Evolutionary conservation across 2,797 vertebrate species (phyloP), one percentile per base, ranked within the genome.

Genomic region (Cercopithecus mitis): DNA sequence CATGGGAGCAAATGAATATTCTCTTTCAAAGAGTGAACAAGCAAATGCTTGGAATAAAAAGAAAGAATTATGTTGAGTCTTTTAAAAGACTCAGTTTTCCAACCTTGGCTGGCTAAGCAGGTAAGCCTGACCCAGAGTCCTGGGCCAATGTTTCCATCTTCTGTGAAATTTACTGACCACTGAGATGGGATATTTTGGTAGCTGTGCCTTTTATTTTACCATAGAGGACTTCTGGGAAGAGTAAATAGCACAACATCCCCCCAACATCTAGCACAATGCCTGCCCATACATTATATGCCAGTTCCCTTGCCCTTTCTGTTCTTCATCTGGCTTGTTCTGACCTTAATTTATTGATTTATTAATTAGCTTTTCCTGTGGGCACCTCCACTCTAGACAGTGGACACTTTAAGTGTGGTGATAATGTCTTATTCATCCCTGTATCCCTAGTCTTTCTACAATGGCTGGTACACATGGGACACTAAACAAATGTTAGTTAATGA

Each of bases 1-100:
- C 36, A 86, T 50, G 79, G 88, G 41, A 97, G 83, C 33, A 80
- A 95, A 91, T 91, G 82, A 97, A 94, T 92, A 97, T 96, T 96
- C 94, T 94, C 95, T 97, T 97, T 94, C 86, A 88, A 95, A 79
- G 33, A 95, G 33, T 83, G 50, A 36, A 39, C 94, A 96, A 93
- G 72, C 58, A 94, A 94, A 88, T 80, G 75, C 27, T 73, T 80
- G 30, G 52, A 94, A 92, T 88, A 47, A 88, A 75, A 85, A 79
- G 55, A 19, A 73, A 83, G 39, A 86, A 58, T 67, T 24, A 22
- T 45, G 15, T 11, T 79, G 89, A 58, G 61, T 86, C 70, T 70
- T 88, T 70, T 41, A 47, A 57, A 88, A 58, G 30, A 25, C 52
- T 61, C 14, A 0, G n/a, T 93, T 92, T 92, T 67, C 61, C 33